These are phyloP conservation scores for Eupeodes corollae DNA, from an alignment of 1,140 invertebrate species.

Conservation along the genomic window DNA sequence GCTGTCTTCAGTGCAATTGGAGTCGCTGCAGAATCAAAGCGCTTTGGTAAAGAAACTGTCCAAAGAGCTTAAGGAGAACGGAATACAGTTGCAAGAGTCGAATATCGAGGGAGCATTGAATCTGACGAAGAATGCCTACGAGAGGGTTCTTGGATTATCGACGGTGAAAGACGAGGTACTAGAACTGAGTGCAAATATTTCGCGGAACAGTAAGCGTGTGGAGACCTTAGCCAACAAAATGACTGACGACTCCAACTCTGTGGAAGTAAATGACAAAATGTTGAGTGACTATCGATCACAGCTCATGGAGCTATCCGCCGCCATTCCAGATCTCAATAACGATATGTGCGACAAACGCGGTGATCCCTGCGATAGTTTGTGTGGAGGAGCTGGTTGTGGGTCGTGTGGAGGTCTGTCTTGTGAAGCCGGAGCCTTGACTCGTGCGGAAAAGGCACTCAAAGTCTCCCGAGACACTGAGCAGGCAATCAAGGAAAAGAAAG, in stretches of 20 bases:
- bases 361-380: conserved; percentile 76
- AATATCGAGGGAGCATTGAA: conserved; percentile 91
- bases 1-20: conserved; percentile 63
- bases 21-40: conserved; percentile 59
- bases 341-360: conserved; percentile 80
- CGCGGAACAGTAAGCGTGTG: conserved; percentile 68
- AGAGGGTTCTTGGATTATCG: conserved; percentile 39
- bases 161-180: conserved; percentile 55
- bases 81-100: conserved; percentile 83
- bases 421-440: conserved; percentile 75
- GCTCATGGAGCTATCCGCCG: conserved; percentile 51
- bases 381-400: conserved; percentile 88
- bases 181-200: conserved; percentile 60
- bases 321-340: conserved; percentile 76
- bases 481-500: conserved; percentile 68
- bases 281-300: conserved; percentile 53
- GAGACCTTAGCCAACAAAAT: conserved; percentile 66
- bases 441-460: conserved; percentile 72
- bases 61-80: conserved; percentile 66
- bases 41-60: conserved; percentile 61
- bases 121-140: conserved; percentile 69
- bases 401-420: conserved; percentile 85
- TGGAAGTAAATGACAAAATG: conserved; percentile 56
- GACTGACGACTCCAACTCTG: conserved; percentile 54
- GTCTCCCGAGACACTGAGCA: conserved; percentile 73